phyloP scores from a whole-genome alignment of 2,888 invertebrate genomes.

The Eilema caniola region DNA sequence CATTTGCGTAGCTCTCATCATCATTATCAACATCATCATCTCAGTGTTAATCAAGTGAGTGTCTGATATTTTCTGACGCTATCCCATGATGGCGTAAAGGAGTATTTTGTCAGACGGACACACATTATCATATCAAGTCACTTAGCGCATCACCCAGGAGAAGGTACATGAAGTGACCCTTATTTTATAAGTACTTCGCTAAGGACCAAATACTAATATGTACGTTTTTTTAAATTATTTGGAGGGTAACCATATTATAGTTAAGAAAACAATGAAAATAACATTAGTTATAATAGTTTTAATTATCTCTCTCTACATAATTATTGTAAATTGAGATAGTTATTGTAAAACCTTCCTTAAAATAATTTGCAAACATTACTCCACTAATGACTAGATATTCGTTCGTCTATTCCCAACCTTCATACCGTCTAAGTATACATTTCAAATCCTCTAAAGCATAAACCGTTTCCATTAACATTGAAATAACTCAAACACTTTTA shows the following conservation, averaged over 20 bases:
- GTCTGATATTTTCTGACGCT: not conserved
- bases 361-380: not conserved
- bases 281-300: not conserved
- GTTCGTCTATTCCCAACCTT: not conserved
- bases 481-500: conserved; percentile 34
- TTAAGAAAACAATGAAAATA: not conserved
- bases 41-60: too few relatives aligned
- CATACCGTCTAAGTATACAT: not conserved
- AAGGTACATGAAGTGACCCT: not conserved
- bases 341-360: not conserved
- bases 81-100: not conserved
- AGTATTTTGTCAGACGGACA: not conserved
- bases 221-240: not conserved
- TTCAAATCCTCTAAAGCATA: conserved; percentile 41
- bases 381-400: not conserved
- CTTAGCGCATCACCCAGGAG: not conserved
- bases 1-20: too few relatives aligned
- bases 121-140: too few relatives aligned
- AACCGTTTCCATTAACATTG: conserved; percentile 37
- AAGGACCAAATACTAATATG: too few relatives aligned
- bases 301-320: not conserved
- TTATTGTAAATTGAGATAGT: too few relatives aligned
- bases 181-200: not conserved
- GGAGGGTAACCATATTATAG: not conserved
- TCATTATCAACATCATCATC: not conserved